Conservation (phyloP, 2,888 invertebrate genomes). For the Plutella xylostella region DNA sequence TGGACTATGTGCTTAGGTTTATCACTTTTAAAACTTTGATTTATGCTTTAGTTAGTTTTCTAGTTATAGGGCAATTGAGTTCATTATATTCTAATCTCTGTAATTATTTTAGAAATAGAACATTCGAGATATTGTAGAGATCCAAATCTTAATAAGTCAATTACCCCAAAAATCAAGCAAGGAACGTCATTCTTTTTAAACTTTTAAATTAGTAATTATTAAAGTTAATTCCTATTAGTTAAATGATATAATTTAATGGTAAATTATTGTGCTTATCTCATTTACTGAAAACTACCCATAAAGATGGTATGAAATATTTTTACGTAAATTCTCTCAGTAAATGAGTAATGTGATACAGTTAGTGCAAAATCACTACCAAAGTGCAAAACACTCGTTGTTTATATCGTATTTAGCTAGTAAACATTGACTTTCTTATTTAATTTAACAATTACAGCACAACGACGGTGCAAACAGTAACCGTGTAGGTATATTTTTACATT, state of each 20-base stretch:
- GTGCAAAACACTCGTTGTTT: too few species aligned
- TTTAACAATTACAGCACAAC: too few species aligned
- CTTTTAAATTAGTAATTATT: too few species aligned
- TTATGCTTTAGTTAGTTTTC: slow-evolving; percentile 14
- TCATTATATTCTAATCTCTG: too few species aligned
- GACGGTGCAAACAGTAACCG: slow-evolving; percentile 42
- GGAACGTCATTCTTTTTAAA: neutral
- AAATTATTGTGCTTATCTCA: slow-evolving; percentile 1
- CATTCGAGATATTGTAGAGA: slow-evolving; percentile 32
- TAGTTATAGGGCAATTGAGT: slow-evolving; percentile 18
- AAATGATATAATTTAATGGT: neutral
- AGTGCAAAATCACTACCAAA: too few species aligned
- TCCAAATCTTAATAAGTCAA: slow-evolving; percentile 18
- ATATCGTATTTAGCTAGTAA: too few species aligned
- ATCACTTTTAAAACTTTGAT: slow-evolving; percentile 18
- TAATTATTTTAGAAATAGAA: slow-evolving; percentile 25
- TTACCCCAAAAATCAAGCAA: neutral
- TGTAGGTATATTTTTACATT: slow-evolving; percentile 34
- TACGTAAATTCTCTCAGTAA: slow-evolving; percentile 17
- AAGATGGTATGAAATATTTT: neutral
- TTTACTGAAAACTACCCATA: slow-evolving; percentile 21
- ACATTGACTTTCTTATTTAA: too few species aligned
- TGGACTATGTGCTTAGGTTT: slow-evolving; percentile 50
- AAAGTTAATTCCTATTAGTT: neutral
- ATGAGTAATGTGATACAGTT: too few species aligned